Base-by-base conservation (phyloP, 2,797 vertebrate species). In the Nasua narica region DNA sequence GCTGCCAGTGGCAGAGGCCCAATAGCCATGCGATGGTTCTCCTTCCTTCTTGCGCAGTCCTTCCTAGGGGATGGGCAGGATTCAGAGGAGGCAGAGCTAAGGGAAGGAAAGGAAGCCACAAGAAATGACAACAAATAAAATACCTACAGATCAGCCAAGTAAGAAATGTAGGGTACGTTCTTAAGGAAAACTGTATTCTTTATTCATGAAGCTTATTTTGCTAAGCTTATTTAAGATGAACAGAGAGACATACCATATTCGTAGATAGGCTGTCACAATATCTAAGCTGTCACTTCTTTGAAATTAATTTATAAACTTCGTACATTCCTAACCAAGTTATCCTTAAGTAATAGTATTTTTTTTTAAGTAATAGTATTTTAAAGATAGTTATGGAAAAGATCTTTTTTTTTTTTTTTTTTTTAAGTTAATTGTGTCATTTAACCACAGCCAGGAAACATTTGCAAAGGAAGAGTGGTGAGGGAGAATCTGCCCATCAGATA, bases 21-120 rank as follows among this genome's bases (percentile, higher is more conserved):
- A 46, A 21, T 35, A 82, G 70, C 92, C 97, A 96, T n/a, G 27
- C 87, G n/a, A n/a, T n/a, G n/a, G 60, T 87, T 87, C 87, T 91
- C 46, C 27, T 67, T 95, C 35, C 85, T 74, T 94, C 50, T 89
- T 60, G 37, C 19, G 43, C 35, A 2, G n/a, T 37, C 89, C 87
- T 95, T 94, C 60, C 85, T 50, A 83, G 48, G 65, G 43, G 67
- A 43, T 3, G 9, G 50, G n/a, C 32, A 37, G 65, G 37, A 37
- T 78, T 29, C 86, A 81, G 52, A 86, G 70, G 29, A 84, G 76
- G 60, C 8, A 48, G 76, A 77, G 79, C 83, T 94, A 23, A 93
- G 48, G 32, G 76, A 43, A 74, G 19, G 56, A 81, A 91, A 74
- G 91, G 62, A 74, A 91, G 43, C 50, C 69, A 43, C 65, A 35